These are phyloP conservation scores for Criorhina ranunculi DNA, from an alignment of 2,888 invertebrate genomes.

Conservation along the genomic window DNA sequence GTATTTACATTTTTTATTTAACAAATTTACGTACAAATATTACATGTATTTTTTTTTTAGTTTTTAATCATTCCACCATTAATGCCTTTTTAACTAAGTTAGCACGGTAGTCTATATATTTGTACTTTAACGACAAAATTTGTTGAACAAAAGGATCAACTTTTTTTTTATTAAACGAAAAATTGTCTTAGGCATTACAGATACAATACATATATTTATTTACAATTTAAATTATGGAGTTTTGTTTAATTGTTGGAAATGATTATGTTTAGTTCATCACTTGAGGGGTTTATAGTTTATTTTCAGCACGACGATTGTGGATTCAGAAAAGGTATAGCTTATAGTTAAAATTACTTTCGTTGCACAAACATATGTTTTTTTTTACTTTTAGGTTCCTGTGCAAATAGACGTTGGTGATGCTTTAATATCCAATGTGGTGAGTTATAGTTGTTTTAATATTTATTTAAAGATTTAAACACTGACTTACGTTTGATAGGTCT, in stretches of 20 bases:
- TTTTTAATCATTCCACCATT: constrained; percentile 51
- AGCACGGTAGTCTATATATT: neutral
- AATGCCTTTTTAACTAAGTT: constrained; percentile 70
- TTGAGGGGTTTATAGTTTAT: neutral
- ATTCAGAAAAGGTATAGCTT: constrained; percentile 17
- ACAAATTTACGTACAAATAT: constrained; percentile 62
- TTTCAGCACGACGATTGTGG: neutral
- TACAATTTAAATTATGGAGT: constrained; percentile 48
- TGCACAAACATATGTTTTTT: neutral
- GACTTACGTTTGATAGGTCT: too few species aligned
- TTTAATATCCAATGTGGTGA: too few species aligned
- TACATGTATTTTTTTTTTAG: constrained; percentile 23
- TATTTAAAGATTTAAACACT: too few species aligned
- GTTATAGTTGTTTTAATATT: too few species aligned
- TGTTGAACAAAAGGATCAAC: neutral
- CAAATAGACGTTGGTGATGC: too few species aligned
- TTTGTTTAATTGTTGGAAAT: constrained; percentile 38
- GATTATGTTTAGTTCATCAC: neutral
- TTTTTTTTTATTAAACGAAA: constrained; percentile 34
- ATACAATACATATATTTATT: constrained; percentile 69
- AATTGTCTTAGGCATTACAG: constrained; percentile 34
- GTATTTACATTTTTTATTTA: constrained; percentile 22
- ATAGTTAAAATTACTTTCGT: neutral
- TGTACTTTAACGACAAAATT: neutral
- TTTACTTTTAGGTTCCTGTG: constrained; percentile 14